Evolutionary conservation across 2,797 vertebrate genomes (phyloP).

Genomic region (Syngnathus rostellatus): DNA sequence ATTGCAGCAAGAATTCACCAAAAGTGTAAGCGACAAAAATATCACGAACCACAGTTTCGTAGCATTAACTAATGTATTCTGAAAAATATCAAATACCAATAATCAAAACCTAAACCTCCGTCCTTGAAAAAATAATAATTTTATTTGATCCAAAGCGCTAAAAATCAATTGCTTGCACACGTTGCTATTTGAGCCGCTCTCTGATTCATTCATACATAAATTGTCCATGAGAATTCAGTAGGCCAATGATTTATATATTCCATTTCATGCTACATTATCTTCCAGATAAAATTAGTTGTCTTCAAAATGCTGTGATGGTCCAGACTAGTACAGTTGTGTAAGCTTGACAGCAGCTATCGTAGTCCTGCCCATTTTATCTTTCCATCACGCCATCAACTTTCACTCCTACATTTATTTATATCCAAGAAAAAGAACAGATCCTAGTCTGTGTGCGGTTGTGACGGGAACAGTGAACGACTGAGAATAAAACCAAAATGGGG

Average conservation of each 20-base stretch:
- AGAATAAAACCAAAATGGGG: slow-evolving; percentile 2
- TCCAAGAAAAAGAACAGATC: background rate
- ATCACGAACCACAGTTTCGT: too few species aligned
- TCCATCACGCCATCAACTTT: background rate
- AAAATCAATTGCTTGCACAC: slow-evolving; percentile 6
- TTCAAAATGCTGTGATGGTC: slow-evolving; percentile 9
- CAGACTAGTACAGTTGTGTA: slow-evolving; percentile 6
- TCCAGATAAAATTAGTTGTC: slow-evolving; percentile 22
- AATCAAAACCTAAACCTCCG: background rate
- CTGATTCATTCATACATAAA: background rate
- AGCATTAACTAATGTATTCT: background rate
- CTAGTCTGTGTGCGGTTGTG: background rate
- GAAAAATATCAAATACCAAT: background rate
- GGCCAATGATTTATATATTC: slow-evolving; percentile 27
- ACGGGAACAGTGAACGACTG: background rate
- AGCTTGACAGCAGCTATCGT: background rate
- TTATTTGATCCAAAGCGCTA: background rate
- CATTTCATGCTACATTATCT: slow-evolving; percentile 34
- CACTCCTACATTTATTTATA: background rate
- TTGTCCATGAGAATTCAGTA: slow-evolving; percentile 24
- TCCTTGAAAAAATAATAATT: background rate
- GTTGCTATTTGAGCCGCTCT: slow-evolving; percentile 8
- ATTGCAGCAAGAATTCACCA: too few species aligned
- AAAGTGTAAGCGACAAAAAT: too few species aligned
- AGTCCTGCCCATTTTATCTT: background rate